phyloP scores from a whole-genome alignment of 2,888 invertebrate genomes.

The Eumerus sabulonum region DNA sequence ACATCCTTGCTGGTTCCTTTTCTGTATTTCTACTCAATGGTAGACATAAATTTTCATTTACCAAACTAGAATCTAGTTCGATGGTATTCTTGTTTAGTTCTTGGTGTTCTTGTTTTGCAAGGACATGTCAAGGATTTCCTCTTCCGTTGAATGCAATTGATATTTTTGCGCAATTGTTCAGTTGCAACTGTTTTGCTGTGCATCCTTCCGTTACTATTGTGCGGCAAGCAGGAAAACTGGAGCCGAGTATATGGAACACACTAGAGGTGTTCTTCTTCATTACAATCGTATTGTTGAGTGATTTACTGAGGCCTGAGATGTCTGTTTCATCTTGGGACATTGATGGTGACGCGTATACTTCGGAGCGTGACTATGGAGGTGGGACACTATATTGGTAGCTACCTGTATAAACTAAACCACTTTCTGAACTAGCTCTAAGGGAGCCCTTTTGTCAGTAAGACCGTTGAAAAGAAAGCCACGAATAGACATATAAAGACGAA shows the following conservation, averaged over 20 bases:
- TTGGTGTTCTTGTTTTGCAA: conserved; percentile 12
- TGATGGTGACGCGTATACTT: neutral
- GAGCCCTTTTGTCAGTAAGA: too few species aligned
- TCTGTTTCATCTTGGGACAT: neutral
- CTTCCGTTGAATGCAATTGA: conserved; percentile 12
- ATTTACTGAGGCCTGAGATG: conserved; percentile 27
- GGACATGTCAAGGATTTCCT: conserved; percentile 1
- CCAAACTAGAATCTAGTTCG: neutral
- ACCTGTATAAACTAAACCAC: too few species aligned
- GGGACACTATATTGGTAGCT: too few species aligned
- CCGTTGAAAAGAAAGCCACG: too few species aligned
- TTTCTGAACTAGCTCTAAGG: too few species aligned
- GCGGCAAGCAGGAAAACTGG: neutral
- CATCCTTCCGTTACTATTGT: conserved; percentile 37
- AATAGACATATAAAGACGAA: too few species aligned
- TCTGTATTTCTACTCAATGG: neutral
- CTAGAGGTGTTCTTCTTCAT: conserved; percentile 36
- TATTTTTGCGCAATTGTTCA: conserved; percentile 34
- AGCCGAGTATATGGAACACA: conserved; percentile 32
- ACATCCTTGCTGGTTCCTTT: conserved; percentile 25
- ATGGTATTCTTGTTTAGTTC: conserved; percentile 9
- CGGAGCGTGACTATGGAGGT: too few species aligned
- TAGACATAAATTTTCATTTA: conserved; percentile 45
- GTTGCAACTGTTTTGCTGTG: conserved; percentile 29
- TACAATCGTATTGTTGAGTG: conserved; percentile 48